Percentiles rank a stretch among this genome's conserved stretches.
Evolutionary conservation across 2,888 invertebrate species (phyloP).

Genomic region (Thymelicus lineola): DNA sequence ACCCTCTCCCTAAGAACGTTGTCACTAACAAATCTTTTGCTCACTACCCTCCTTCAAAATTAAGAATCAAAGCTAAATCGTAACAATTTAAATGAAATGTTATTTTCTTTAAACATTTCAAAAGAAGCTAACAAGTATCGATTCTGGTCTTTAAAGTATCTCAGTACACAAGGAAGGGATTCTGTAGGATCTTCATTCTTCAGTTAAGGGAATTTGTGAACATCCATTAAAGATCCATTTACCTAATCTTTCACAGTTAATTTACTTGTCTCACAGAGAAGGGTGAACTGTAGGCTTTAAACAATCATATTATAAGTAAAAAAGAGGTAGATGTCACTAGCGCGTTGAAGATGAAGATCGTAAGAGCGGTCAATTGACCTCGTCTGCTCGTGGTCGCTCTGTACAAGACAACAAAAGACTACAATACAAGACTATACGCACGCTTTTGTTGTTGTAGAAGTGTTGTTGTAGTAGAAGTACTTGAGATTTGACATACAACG

Average conservation of each 20-base stretch:
- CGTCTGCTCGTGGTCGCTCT: no score
- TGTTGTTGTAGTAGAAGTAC: no score
- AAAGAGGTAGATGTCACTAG: no score
- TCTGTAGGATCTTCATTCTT: constrained; percentile 40
- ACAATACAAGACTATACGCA: no score
- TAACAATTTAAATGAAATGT: constrained; percentile 30
- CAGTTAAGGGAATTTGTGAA: constrained; percentile 56
- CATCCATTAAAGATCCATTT: constrained; percentile 63
- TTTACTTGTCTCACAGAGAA: constrained; percentile 5
- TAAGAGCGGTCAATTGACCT: no score
- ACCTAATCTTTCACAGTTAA: constrained; percentile 57
- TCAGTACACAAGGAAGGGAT: constrained; percentile 37
- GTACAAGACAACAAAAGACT: no score
- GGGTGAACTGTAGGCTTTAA: constrained; percentile 19
- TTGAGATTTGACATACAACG: no score
- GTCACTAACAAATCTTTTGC: background rate
- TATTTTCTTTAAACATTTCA: constrained; percentile 20
- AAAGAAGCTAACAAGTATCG: constrained; percentile 28
- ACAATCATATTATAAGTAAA: no score
- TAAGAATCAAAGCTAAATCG: constrained; percentile 22
- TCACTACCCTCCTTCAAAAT: constrained; percentile 7
- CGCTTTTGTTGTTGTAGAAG: no score
- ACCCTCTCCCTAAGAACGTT: no score
- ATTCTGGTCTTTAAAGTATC: constrained; percentile 22
- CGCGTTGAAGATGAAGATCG: no score